A percentile compares a stretch with the other conserved stretches of the same genome.
These are phyloP conservation scores for Mionectes olivaceus DNA, from an alignment of 2,797 vertebrate species.

Conservation along the genomic window DNA sequence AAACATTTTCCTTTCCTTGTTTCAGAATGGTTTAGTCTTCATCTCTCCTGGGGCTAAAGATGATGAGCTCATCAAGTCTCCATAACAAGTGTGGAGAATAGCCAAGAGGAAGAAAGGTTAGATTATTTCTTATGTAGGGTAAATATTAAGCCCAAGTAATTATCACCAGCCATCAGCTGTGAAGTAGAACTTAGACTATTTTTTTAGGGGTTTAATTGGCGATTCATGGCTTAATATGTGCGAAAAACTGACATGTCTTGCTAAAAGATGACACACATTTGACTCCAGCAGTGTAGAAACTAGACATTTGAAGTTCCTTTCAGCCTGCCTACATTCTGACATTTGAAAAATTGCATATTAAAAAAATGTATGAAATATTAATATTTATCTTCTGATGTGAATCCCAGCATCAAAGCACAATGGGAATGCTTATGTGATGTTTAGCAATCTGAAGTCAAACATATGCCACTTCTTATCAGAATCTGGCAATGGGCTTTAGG, in stretches of 20 bases:
- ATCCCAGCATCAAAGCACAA: constrained; percentile 38
- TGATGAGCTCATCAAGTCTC: constrained; percentile 35
- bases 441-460: constrained; percentile 43
- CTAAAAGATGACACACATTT: constrained; percentile 35
- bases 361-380: constrained; percentile 43
- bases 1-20: neutral
- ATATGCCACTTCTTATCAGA: neutral
- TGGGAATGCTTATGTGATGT: constrained; percentile 14
- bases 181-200: constrained; percentile 40
- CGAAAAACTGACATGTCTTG: constrained; percentile 14
- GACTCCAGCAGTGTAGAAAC: constrained; percentile 20
- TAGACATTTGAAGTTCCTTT: constrained; percentile 29
- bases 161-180: constrained; percentile 54
- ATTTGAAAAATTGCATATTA: constrained; percentile 52
- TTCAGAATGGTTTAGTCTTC: neutral
- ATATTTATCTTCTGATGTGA: constrained; percentile 50
- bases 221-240: constrained; percentile 23
- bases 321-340: constrained; percentile 30
- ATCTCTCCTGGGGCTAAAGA: neutral
- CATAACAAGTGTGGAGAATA: constrained; percentile 35
- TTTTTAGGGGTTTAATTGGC: constrained; percentile 60
- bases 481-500: neutral
- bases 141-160: constrained; percentile 60
- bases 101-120: constrained; percentile 49
- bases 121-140: constrained; percentile 33